These are phyloP conservation scores for Solenodon paradoxus DNA, from an alignment of 2,113 vertebrate genomes.

Conservation along the genomic window DNA sequence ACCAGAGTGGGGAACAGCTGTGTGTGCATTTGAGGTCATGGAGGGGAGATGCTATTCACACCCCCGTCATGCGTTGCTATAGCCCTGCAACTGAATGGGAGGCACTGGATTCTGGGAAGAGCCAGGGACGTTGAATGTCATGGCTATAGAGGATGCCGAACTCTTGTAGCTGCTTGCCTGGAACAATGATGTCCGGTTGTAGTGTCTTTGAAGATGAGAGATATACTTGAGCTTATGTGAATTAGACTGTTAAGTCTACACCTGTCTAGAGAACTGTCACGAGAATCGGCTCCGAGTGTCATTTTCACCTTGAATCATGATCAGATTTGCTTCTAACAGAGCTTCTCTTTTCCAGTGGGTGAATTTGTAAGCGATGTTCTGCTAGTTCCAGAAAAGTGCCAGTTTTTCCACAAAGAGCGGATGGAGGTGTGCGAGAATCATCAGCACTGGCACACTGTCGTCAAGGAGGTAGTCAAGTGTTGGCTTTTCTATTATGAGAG, in stretches of 20 bases:
- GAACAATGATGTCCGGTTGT: fast-evolving
- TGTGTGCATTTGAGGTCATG: not conserved
- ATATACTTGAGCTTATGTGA: fast-evolving
- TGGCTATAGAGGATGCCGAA: fast-evolving
- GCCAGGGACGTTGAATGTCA: fast-evolving
- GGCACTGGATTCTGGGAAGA: not conserved
- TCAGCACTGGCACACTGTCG: constrained; percentile 93
- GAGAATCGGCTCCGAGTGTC: not conserved
- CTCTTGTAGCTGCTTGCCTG: not conserved
- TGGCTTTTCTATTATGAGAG: not conserved
- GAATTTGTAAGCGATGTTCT: constrained; percentile 94
- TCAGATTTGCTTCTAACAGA: constrained; percentile 8
- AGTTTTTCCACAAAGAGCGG: constrained; percentile 95
- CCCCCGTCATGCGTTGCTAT: not conserved
- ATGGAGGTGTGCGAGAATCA: constrained; percentile 95
- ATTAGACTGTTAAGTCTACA: not conserved
- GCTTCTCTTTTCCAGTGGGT: constrained; percentile 87
- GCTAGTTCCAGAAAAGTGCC: constrained; percentile 95
- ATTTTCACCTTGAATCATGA: not conserved
- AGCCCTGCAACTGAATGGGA: not conserved
- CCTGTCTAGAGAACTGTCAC: not conserved
- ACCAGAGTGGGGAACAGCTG: not conserved
- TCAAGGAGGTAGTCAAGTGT: constrained; percentile 88
- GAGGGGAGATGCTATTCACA: not conserved
- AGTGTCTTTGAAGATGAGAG: not conserved